phyloP scores from a whole-genome alignment of 2,888 invertebrate species.

The Cylloceria caligata region DNA sequence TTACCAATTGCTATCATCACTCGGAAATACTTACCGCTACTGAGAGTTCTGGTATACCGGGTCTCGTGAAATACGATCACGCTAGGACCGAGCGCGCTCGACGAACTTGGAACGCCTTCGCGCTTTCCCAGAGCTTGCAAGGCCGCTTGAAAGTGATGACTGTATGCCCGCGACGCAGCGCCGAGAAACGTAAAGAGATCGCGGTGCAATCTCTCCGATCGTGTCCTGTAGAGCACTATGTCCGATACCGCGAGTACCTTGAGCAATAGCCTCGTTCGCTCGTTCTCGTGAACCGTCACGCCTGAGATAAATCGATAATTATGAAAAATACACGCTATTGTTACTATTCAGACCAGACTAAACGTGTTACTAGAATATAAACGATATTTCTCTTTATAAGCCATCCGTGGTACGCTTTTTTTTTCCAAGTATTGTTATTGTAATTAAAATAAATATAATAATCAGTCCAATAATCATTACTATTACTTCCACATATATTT shows the following conservation, averaged over 20 bases:
- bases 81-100: constrained; percentile 89
- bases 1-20: neutral
- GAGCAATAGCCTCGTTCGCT: constrained; percentile 89
- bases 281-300: constrained; percentile 87
- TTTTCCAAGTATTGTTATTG: neutral
- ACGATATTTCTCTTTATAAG: neutral
- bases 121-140: constrained; percentile 83
- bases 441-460: neutral
- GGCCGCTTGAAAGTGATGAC: constrained; percentile 89
- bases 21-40: constrained; percentile 84
- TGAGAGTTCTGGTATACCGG: constrained; percentile 88
- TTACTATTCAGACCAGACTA: no score
- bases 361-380: no score
- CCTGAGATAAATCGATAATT: constrained; percentile 69
- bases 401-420: no score
- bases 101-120: constrained; percentile 83
- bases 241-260: constrained; percentile 94
- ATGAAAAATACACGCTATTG: neutral
- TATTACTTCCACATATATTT: constrained; percentile 66
- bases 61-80: constrained; percentile 93
- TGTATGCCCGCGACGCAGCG: constrained; percentile 91
- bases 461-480: neutral
- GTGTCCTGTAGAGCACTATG: constrained; percentile 91
- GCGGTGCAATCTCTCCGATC: constrained; percentile 90
- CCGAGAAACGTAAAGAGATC: constrained; percentile 92